Conservation (phyloP, 64 coral and sea anemone genomes). For the Montipora efflorescens region DNA sequence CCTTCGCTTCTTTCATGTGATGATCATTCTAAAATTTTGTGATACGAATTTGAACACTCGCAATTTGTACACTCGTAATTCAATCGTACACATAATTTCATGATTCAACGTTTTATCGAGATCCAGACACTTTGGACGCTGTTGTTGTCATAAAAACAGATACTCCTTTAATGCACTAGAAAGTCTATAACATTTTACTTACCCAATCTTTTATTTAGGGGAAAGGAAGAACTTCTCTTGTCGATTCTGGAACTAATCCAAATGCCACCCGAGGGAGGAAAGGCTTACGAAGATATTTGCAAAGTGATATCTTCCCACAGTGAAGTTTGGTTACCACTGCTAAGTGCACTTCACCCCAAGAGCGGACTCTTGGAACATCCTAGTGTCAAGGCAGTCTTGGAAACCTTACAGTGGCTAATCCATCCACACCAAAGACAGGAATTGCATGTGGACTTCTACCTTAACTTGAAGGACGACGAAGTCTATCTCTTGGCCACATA, state of each 20-base stretch:
- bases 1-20: too few species aligned
- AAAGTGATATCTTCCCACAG: constrained; percentile 6
- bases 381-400: neutral
- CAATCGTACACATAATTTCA: too few species aligned
- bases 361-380: neutral
- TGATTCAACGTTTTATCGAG: too few species aligned
- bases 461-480: neutral
- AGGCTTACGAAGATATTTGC: neutral
- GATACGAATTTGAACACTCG: too few species aligned
- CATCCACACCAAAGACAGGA: neutral
- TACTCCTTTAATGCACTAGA: too few species aligned
- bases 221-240: neutral
- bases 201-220: neutral
- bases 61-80: too few species aligned
- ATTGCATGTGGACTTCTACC: neutral
- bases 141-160: too few species aligned
- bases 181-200: neutral
- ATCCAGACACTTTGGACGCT: too few species aligned
- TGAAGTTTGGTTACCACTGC: neutral
- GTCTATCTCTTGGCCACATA: neutral
- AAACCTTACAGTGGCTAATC: neutral
- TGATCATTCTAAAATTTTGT: too few species aligned
- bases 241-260: neutral
- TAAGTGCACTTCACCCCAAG: neutral
- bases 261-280: neutral